Evolutionary conservation across 2,888 invertebrate species (phyloP).

Genomic region (Stenotaenia linearis): DNA sequence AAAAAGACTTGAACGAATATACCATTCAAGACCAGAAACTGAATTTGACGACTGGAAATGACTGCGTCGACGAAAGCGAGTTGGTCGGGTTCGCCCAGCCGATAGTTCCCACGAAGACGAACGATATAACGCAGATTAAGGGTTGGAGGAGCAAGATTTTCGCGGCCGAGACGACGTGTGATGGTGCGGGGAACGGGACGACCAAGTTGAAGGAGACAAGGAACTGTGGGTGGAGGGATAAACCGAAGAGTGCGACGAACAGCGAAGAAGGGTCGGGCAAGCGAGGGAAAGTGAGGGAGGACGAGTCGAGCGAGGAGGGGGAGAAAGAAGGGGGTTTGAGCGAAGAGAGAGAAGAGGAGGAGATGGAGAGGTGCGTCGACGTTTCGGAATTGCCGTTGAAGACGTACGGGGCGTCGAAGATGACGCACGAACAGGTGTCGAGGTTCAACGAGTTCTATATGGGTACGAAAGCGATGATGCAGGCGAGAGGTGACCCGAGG

Average conservation of each 20-base stretch:
- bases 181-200: no score
- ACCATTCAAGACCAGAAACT: constrained; percentile 21
- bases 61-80: neutral
- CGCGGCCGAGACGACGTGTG: constrained; percentile 27
- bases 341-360: neutral
- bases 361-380: neutral
- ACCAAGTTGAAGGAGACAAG: neutral
- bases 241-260: neutral
- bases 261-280: neutral
- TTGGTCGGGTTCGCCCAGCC: neutral
- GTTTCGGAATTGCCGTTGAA: neutral
- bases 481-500: neutral
- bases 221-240: neutral
- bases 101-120: constrained; percentile 43
- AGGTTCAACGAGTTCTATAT: neutral
- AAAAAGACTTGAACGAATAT: constrained; percentile 37
- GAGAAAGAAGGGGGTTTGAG: neutral
- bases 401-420: neutral
- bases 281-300: neutral
- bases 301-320: neutral
- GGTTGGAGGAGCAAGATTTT: constrained; percentile 40
- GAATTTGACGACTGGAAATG: neutral
- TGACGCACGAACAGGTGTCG: neutral
- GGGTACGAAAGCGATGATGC: neutral
- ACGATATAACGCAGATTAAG: constrained; percentile 48